Base-by-base conservation (phyloP, 1,140 invertebrate genomes). In the Rhyzopertha dominica region DNA sequence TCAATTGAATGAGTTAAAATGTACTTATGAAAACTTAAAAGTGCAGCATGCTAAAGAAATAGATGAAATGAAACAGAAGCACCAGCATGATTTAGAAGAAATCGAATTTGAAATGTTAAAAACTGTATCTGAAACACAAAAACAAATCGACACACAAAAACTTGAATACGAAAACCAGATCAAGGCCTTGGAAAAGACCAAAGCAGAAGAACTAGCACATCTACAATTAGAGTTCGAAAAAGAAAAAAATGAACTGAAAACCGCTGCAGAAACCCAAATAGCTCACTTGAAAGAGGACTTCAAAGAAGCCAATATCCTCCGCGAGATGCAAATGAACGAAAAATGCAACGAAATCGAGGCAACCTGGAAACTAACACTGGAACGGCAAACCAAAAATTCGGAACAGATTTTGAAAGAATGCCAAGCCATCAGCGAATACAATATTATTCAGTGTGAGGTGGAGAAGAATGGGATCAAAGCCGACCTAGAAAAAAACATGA, bases 351-450 rank as follows among this genome's bases (percentile, higher is more conserved):
- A 70, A 52, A 53, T 72, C 10, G 72, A 74, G 54, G 56, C 47
- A 3, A 59, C 56, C 35, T 65, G 63, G 61, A 53, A 56, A 49
- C 52, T 66, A 12, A 66, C 69, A 51, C 53, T 65, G 2, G 51
- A 72, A n/a, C 58, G 67, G 37, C 62, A 71, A 16, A 61, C 70
- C 59, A 65, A 67, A 38, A 58, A 65, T 50, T 65, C 67, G 51
- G 62, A 65, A 1, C 62, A 57, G 14, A 73, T 74, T 54, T 55
- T 74, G 38, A 71, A 74, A 50, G 71, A 74, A 49, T 71, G 70
- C 28, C 72, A 74, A 61, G 67, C 70, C 31, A 65, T 73, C 47
- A 70, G 69, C 37, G 72, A 74, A 54, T 72, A 68, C 29, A 69
- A 65, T 42, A 63, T 74, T 7, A 73, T 73, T 23, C 67, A 73